Evolutionary conservation across 1,140 invertebrate genomes (phyloP), one percentile per base, ranked within the genome.

Genomic region (Lordiphosa clarofinis): DNA sequence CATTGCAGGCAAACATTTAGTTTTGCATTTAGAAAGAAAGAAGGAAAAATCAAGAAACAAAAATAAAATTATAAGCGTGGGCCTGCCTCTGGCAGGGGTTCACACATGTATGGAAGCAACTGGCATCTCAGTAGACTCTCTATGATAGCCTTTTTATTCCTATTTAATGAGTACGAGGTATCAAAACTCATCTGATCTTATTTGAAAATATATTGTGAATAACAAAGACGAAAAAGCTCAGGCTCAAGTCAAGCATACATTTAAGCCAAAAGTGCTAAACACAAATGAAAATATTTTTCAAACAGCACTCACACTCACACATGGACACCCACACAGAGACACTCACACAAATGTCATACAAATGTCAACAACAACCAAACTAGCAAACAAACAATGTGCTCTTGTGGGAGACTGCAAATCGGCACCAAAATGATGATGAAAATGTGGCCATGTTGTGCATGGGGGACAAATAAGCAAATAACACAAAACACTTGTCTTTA

Each of bases 21-120:
- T 73, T 70, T 66, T 74, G 75, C 70, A 81, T 71, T 79, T 67
- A 74, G 74, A 74, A 81, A 65, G 19, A 43, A 33, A 43, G 28
- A 28, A 11, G n/a, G n/a, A n/a, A 38, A 58, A 64, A 28, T 67
- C 46, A 67, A 67, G 63, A 35, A 57, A n/a, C 11, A 19, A 39
- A 36, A 36, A 24, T 46, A n/a, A n/a, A n/a, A n/a, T n/a, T n/a
- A n/a, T n/a, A n/a, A n/a, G n/a, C n/a, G n/a, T n/a, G n/a, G n/a
- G n/a, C n/a, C n/a, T n/a, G 21, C 3, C 4, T 21, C 21, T 21
- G 21, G 21, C 21, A 21, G 21, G 21, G 0, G 3, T 21, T 21
- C 1, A 4, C 21, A 21, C 21, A 21, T 21, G 21, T 21, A 21
- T 21, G 21, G 21, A 21, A 21, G 21, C 21, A 21, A 21, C 15